A percentile compares a stretch with the other conserved stretches of the same genome.
phyloP scores from a whole-genome alignment of 2,113 vertebrate species.

The Lepus timidus region DNA sequence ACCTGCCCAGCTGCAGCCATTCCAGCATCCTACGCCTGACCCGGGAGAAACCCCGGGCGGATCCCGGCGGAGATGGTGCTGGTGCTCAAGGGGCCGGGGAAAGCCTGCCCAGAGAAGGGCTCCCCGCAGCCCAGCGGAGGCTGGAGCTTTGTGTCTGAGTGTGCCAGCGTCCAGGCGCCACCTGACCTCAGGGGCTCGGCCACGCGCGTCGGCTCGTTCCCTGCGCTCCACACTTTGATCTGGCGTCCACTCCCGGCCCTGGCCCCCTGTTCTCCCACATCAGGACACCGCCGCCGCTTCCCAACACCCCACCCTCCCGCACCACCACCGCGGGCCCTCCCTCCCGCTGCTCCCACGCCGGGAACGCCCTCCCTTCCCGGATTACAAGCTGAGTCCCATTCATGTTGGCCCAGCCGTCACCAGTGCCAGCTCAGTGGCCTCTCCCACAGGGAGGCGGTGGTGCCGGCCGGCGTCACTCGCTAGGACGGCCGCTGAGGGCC shows the following conservation, averaged over 20 bases:
- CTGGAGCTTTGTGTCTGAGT: background rate
- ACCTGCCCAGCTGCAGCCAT: background rate
- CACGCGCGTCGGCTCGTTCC: background rate
- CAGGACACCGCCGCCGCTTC: background rate
- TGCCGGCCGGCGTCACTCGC: background rate
- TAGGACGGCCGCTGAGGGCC: slow-evolving; percentile 20
- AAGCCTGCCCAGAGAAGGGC: background rate
- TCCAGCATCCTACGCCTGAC: background rate
- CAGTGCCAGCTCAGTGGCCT: slow-evolving; percentile 37
- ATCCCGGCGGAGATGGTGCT: background rate
- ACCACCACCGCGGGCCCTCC: background rate
- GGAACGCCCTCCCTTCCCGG: background rate
- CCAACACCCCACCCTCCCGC: background rate
- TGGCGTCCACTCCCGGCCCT: background rate
- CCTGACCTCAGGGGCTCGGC: too few species aligned
- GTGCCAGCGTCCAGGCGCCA: too few species aligned
- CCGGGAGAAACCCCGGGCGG: background rate
- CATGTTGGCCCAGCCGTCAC: slow-evolving; percentile 52
- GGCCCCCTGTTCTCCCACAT: background rate
- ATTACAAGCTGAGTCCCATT: slow-evolving; percentile 73
- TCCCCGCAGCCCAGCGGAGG: too few species aligned
- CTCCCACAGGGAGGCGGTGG: background rate
- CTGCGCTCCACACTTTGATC: background rate
- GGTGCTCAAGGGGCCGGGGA: background rate
- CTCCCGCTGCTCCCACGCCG: slow-evolving; percentile 30